Evolutionary conservation across 1,140 invertebrate species (phyloP).

Genomic region (Drosophila biarmipes): DNA sequence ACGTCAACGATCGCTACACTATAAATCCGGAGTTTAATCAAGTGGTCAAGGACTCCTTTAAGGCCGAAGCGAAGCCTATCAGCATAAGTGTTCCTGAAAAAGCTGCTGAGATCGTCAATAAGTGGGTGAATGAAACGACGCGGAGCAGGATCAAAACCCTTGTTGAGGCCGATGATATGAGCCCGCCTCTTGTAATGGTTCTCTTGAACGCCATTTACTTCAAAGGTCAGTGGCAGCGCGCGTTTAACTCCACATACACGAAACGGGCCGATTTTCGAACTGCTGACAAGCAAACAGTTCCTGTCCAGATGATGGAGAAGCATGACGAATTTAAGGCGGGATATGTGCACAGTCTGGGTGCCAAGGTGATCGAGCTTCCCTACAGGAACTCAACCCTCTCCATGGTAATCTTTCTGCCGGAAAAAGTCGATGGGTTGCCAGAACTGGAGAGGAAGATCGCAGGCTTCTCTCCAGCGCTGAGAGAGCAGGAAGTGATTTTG

Average conservation of each 20-base stretch:
- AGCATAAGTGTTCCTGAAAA: too few relatives aligned
- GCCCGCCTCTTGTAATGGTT: constrained; percentile 71
- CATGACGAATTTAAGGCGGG: constrained; percentile 51
- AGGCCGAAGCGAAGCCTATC: too few relatives aligned
- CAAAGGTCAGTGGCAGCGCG: constrained; percentile 63
- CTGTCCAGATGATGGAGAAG: constrained; percentile 86
- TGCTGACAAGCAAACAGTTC: constrained; percentile 30
- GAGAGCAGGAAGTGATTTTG: constrained; percentile 83
- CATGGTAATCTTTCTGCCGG: constrained; percentile 87
- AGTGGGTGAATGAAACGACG: too few relatives aligned
- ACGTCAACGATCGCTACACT: too few relatives aligned
- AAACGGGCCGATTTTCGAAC: constrained; percentile 1
- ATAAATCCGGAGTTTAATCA: too few relatives aligned
- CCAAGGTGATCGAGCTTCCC: constrained; percentile 53
- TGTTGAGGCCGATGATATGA: constrained; percentile 46
- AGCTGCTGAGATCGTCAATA: too few relatives aligned
- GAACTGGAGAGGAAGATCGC: constrained; percentile 84
- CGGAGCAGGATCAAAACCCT: constrained; percentile 86
- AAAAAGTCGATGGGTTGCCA: constrained; percentile 84
- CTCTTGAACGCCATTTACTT: constrained; percentile 89
- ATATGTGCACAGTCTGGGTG: constrained; percentile 40
- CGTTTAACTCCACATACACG: constrained; percentile 13
- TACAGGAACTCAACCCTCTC: too few relatives aligned
- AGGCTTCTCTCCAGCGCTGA: constrained; percentile 63
- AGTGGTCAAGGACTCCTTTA: too few relatives aligned